Base-by-base conservation (phyloP, 2,888 invertebrate species). In the Phortica okadai region DNA sequence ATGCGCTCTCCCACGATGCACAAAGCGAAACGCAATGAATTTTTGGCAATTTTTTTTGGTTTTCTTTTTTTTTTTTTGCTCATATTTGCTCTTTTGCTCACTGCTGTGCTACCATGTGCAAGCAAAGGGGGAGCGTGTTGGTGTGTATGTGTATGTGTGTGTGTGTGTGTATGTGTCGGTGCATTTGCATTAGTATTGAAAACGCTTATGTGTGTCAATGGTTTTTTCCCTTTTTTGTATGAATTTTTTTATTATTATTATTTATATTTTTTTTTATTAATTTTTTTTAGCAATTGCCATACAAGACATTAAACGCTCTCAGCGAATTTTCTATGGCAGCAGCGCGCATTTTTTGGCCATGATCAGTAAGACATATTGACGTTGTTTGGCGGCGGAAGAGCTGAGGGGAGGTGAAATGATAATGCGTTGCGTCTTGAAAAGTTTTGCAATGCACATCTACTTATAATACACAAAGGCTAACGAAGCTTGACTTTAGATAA, bases 1-100 rank as follows among this genome's bases (percentile, higher is more conserved):
- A 41, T 16, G 59, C 59, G 59, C 59, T 59, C 59, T 59, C 59
- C 59, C 59, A 59, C 59, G 59, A 59, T 59, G 59, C 59, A 59
- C 2, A 3, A 7, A n/a, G 2, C 7, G n/a, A 16, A 7, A 59
- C n/a, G 59, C 59, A 59, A 66, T 66, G 11, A 41, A 66, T 66
- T 66, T 66, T 59, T 66, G 33, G 33, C 33, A 33, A 41, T 66
- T 66, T 66, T 33, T 33, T 33, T 33, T 33, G 33, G 33, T 33
- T 33, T 33, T 33, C 8, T 11, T 0, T 56, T 56, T 11, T 56
- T 56, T 11, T 10, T 56, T 33, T 33, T 33, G 33, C 33, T 4
- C 33, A 14, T 11, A 6, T 56, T 56, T 11, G 56, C 10, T 56
- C 56, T 56, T 33, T 33, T 33, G 33, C 33, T 4, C 33, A 33